Evolutionary conservation across 2,113 vertebrate species (phyloP), one percentile per base, ranked within the genome.

Genomic region (Misgurnus mizolepis): DNA sequence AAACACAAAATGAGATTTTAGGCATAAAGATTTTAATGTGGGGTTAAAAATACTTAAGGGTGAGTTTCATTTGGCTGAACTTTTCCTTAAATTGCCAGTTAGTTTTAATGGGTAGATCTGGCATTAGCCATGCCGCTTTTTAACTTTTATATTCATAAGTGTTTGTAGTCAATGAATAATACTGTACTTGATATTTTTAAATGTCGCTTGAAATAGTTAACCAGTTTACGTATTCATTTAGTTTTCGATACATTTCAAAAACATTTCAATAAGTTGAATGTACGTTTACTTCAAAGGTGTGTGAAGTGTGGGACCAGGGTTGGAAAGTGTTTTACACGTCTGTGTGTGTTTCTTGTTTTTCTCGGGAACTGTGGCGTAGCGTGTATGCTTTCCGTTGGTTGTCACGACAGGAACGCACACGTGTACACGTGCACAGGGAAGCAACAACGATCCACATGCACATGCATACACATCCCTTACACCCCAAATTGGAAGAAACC

Each of bases 221-320:
- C 56, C 76, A 53, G 70, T 82, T 82, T 71, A 85, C 70, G 7
- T 45, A 22, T 78, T 39, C 49, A 9, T 73, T 11, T 73, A 41
- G 40, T 56, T 61, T 18, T 64, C 50, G n/a, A 56, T 17, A 72
- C 14, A n/a, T 65, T 77, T 39, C 12, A 27, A 45, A 60, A 55
- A 40, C 8, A 68, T 73, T 73, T 77, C 76, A 73, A 67, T 71
- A 67, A 67, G 40, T 56, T 80, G 71, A 79, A 79, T 79, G 75
- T 72, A 81, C 53, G 83, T 82, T 85, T 82, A 85, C 75, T 70
- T 40, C 66, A 45, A 56, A 83, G 72, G 82, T 84, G 80, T 86
- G 85, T 80, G 72, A 82, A 41, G 79, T 73, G 12, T 79, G 66
- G 85, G 82, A 86, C 85, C 85, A 86, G 82, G 85, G 82, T 86